Evolutionary conservation across 2,113 vertebrate genomes (phyloP), one percentile per base, ranked within the genome.

Genomic region (Corythaeola cristata): DNA sequence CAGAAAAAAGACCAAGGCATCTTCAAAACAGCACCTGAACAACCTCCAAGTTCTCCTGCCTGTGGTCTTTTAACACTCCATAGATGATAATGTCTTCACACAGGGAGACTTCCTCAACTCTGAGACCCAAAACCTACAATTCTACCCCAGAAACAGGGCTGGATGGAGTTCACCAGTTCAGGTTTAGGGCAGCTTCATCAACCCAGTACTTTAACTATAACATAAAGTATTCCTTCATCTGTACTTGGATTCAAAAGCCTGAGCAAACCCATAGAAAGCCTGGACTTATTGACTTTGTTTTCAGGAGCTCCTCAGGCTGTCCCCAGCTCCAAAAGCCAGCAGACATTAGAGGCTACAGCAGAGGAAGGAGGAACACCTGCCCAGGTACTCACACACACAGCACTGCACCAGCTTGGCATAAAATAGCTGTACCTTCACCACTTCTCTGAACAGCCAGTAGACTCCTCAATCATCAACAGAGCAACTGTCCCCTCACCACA

Each of bases 371-470:
- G 16, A 20, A 28, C 8, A 2, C 37, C 21, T 16, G 11, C 58
- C 63, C 10, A 12, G 23, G 18, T 9, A 15, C 60, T 21, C 9
- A 2, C 27, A 30, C 15, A 5, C 23, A 28, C 15, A 45, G 16
- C 20, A 5, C 63, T 49, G 5, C 19, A 15, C 6, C 20, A 6
- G 20, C 8, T 7, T 11, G 2, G 3, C 37, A 14, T 5, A 17
- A 20, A 44, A 21, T 4, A 52, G 4, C 39, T 27, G 8, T 53
- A 28, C 1, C 26, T 83, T 44, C 45, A 44, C 41, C 10, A 11
- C 26, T 5, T 6, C 56, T 11, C 39, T 22, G 13, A 63, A 8
- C 5, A 63, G 7, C 16, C 60, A 49, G 2, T 0, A 41, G 41
- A 18, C 5, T 4, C 69, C 5, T 8, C 27, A 76, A 12, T 44